Evolutionary conservation across 2,113 vertebrate species (phyloP).

Genomic region (Campylomormyrus numenius): DNA sequence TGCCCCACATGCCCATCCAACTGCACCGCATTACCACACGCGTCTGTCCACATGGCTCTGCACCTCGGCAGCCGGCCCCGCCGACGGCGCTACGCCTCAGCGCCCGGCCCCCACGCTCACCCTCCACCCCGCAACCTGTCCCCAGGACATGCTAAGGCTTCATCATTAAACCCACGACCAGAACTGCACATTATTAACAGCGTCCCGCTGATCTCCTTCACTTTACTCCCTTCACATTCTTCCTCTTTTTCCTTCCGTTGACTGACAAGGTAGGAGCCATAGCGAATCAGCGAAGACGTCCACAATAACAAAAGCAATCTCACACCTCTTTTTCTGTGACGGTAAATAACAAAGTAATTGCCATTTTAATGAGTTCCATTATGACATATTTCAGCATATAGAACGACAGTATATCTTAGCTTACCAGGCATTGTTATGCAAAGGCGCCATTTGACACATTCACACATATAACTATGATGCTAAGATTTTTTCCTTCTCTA

Average conservation of each 20-base stretch:
- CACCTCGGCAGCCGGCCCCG: background rate
- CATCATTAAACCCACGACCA: background rate
- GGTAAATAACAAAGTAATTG: background rate
- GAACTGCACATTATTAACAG: background rate
- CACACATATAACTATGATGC: background rate
- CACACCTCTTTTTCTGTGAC: background rate
- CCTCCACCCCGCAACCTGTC: slow-evolving; percentile 8
- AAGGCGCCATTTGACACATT: background rate
- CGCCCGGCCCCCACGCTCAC: background rate
- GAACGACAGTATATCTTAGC: background rate
- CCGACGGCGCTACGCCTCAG: background rate
- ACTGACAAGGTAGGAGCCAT: background rate
- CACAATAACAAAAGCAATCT: background rate
- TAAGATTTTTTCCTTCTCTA: background rate
- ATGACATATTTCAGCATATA: background rate
- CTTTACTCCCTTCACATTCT: background rate
- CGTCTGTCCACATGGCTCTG: background rate
- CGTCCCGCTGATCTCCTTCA: background rate
- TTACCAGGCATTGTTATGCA: background rate
- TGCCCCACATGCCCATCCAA: slow-evolving; percentile 20
- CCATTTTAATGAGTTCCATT: background rate
- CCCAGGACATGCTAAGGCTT: slow-evolving; percentile 5
- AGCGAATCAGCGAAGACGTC: background rate
- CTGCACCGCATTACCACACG: background rate
- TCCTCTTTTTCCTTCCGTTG: background rate